A percentile compares a stretch with the other conserved stretches of the same genome.
phyloP scores from a whole-genome alignment of 2,888 invertebrate genomes.

The Lycia hirtaria region DNA sequence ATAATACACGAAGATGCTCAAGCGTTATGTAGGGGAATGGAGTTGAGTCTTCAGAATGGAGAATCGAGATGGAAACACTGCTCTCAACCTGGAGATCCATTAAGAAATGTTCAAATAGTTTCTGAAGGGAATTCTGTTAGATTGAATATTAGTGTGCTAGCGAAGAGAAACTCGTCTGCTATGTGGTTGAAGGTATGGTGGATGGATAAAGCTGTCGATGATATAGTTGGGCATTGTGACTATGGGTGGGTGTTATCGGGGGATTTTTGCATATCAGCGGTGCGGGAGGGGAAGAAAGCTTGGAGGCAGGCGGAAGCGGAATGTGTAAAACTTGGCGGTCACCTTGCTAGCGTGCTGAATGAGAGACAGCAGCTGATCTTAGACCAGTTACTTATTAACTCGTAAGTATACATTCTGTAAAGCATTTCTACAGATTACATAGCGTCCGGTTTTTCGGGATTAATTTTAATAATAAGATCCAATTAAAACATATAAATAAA shows the following conservation, averaged over 20 bases:
- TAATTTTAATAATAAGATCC: no score
- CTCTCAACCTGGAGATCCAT: slow-evolving; percentile 84
- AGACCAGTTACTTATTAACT: slow-evolving; percentile 87
- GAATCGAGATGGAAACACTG: slow-evolving; percentile 86
- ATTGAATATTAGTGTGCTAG: slow-evolving; percentile 74
- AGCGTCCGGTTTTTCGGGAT: no score
- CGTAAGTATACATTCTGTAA: slow-evolving; percentile 74
- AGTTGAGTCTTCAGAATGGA: slow-evolving; percentile 85
- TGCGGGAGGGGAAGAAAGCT: slow-evolving; percentile 83
- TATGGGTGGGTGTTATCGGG: slow-evolving; percentile 89
- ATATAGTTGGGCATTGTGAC: slow-evolving; percentile 87
- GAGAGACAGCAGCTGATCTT: slow-evolving; percentile 87
- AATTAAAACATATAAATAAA: no score
- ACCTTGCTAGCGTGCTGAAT: slow-evolving; percentile 88
- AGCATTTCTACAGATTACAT: neutral
- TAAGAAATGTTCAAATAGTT: slow-evolving; percentile 85
- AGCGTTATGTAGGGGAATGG: slow-evolving; percentile 83
- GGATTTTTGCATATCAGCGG: slow-evolving; percentile 88
- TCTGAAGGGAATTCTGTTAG: slow-evolving; percentile 85
- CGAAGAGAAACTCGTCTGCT: slow-evolving; percentile 70
- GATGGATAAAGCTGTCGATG: slow-evolving; percentile 86
- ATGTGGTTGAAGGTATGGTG: slow-evolving; percentile 87
- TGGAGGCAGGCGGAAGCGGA: slow-evolving; percentile 90
- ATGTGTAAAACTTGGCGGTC: slow-evolving; percentile 87
- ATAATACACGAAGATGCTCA: slow-evolving; percentile 70